phyloP scores from a whole-genome alignment of 2,888 invertebrate genomes.

The Prenolepis imparis region DNA sequence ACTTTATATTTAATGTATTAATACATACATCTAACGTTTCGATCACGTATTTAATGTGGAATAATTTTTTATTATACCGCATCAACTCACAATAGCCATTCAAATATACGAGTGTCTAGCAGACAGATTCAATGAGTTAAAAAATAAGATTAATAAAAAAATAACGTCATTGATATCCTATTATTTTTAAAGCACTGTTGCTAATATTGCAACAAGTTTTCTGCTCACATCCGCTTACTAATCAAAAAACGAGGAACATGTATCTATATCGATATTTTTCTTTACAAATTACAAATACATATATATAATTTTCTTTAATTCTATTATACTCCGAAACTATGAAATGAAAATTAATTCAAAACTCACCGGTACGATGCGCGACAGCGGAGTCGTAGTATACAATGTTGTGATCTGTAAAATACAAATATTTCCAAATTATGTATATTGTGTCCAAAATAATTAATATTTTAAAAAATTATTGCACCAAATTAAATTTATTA shows the following conservation, averaged over 20 bases:
- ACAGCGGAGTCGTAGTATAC: background rate
- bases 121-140: constrained; percentile 12
- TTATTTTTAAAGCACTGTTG: background rate
- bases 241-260: background rate
- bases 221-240: background rate
- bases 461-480: background rate
- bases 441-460: background rate
- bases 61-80: constrained; percentile 25
- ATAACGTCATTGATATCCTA: background rate
- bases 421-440: background rate
- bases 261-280: background rate
- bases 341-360: background rate
- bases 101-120: background rate
- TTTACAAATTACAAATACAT: background rate
- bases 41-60: background rate
- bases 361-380: background rate
- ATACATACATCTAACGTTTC: constrained; percentile 26
- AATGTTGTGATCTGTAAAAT: background rate
- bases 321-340: background rate
- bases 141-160: constrained; percentile 7
- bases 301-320: background rate
- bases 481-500: background rate
- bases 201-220: constrained; percentile 14
- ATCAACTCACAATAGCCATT: constrained; percentile 23
- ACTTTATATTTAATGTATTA: background rate